These are phyloP conservation scores for Phoxinus phoxinus DNA, from an alignment of 2,113 vertebrate species.

Conservation along the genomic window DNA sequence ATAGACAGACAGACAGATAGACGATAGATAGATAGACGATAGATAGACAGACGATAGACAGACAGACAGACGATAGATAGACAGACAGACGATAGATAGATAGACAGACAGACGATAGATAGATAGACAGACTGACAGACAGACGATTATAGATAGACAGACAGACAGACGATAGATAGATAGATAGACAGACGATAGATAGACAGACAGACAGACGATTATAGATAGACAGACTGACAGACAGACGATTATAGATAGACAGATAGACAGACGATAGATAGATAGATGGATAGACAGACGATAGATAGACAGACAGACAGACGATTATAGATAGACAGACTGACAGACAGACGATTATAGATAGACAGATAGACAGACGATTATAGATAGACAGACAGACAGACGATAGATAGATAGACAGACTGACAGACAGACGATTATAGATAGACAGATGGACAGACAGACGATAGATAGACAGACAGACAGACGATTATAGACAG, in stretches of 20 bases:
- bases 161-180: too few relatives aligned
- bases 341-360: background rate
- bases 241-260: background rate
- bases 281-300: background rate
- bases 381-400: too few relatives aligned
- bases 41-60: too few relatives aligned
- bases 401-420: fast-evolving
- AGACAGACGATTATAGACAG: background rate
- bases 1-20: too few relatives aligned
- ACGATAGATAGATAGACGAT: too few relatives aligned
- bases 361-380: background rate
- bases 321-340: fast-evolving
- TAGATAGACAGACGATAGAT: too few relatives aligned
- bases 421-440: fast-evolving
- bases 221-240: background rate
- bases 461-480: background rate
- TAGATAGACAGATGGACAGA: too few relatives aligned
- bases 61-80: too few relatives aligned
- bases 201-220: background rate
- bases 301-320: background rate
- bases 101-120: too few relatives aligned
- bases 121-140: too few relatives aligned
- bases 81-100: too few relatives aligned
- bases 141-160: too few relatives aligned
- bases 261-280: background rate